These are phyloP conservation scores for Ephydatia muelleri DNA, from an alignment of 37 sponge, comb jelly and placozoan species.

Conservation along the genomic window DNA sequence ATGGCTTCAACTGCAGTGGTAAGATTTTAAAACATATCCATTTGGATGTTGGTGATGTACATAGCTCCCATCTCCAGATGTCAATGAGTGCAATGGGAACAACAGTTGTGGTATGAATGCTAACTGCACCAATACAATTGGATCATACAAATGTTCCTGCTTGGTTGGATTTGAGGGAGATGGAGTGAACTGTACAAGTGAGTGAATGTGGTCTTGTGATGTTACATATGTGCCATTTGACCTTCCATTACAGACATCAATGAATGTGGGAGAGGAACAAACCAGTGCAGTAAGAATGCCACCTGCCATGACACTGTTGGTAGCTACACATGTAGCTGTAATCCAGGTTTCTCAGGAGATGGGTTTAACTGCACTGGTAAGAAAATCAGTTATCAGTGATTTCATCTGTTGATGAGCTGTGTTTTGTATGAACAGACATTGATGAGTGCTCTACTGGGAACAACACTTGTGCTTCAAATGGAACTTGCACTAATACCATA, in stretches of 20 bases:
- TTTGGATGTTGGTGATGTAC: not conserved
- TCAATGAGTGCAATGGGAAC: constrained; percentile 34
- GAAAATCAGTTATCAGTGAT: not conserved
- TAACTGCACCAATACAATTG: constrained; percentile 28
- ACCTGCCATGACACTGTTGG: constrained; percentile 51
- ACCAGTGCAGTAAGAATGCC: constrained; percentile 23
- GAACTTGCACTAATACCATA: constrained; percentile 26
- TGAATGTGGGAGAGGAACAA: not conserved
- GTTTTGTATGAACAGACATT: constrained; percentile 13
- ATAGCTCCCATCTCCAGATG: constrained; percentile 13
- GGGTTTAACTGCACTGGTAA: constrained; percentile 33
- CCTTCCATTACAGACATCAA: constrained; percentile 11
- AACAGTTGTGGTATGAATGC: not conserved
- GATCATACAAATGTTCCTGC: constrained; percentile 31
- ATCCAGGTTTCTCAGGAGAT: constrained; percentile 25
- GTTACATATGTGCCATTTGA: not conserved
- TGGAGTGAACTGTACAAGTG: constrained; percentile 23
- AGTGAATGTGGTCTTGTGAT: not conserved
- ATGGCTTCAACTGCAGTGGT: constrained; percentile 31
- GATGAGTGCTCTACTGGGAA: constrained; percentile 33
- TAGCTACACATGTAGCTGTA: constrained; percentile 37
- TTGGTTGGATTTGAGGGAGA: constrained; percentile 14
- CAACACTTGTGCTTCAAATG: constrained; percentile 18
- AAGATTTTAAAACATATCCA: not conserved
- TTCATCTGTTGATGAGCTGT: not conserved